Base-by-base conservation (phyloP, 2,888 invertebrate species). In the Cheilosia grossa region DNA sequence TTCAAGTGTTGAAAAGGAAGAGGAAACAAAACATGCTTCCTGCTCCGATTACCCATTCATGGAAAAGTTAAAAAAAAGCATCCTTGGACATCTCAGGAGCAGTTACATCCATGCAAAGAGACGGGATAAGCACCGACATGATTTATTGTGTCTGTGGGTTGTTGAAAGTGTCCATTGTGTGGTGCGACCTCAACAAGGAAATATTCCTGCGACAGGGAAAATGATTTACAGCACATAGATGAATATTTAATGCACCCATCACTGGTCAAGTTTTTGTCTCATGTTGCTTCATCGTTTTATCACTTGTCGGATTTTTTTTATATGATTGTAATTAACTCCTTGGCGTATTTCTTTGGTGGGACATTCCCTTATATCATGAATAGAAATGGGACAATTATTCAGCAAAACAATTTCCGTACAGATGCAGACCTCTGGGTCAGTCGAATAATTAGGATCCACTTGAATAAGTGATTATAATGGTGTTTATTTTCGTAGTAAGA, bases 401-500 rank as follows among this genome's bases (percentile, higher is more conserved):
- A 70, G 13, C 49, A n/a, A 59, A n/a, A 24, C n/a, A 37, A 54
- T 53, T 53, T 27, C 17, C 13, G 21, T 17, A 4, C 10, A 13
- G 40, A 40, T 27, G 27, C 27, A 6, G 27, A 27, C 27, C 24
- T 3, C 10, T 4, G 59, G 2, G n/a, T 37, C 63, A 54, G 27
- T 63, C 63, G 61, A 54, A 30, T 47, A 44, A 54, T 54, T 27
- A 66, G 17, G 51, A 59, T 67, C 27, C 66, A 74, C 49, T 80
- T 53, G 37, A 15, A 47, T 37, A 61, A 49, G 21, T 42, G 59
- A n/a, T 51, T 44, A 58, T 64, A 21, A 37, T 33, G 24, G 21
- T 56, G 37, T 30, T 15, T 2, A 54, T 63, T 10, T 19, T 19
- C 7, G 19, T 67, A 44, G 51, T 40, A 51, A 19, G 51, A 33